Evolutionary conservation across 2,113 vertebrate genomes (phyloP).

Genomic region (Sylvicapra grimmia): DNA sequence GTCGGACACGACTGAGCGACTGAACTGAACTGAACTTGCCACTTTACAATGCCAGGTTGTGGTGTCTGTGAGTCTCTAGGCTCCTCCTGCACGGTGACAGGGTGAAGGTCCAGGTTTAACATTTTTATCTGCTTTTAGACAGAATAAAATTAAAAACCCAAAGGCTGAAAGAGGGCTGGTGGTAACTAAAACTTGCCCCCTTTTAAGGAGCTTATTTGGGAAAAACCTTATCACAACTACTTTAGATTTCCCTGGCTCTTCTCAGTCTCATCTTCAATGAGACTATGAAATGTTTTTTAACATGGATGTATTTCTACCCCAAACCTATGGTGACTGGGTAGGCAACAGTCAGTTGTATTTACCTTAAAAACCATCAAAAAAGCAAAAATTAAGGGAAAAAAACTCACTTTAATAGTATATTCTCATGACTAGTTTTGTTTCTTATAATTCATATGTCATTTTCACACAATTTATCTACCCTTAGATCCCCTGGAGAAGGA

Average conservation of each 20-base stretch:
- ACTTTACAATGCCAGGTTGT: neutral
- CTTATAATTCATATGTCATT: neutral
- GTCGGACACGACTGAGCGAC: too few relatives aligned
- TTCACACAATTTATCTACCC: neutral
- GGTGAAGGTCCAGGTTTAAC: neutral
- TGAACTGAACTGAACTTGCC: neutral
- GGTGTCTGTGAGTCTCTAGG: neutral
- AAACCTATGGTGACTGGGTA: neutral
- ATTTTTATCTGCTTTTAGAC: neutral
- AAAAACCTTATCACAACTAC: neutral
- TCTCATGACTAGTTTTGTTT: neutral
- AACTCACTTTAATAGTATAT: neutral
- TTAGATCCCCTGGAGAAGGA: too few relatives aligned
- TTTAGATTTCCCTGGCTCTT: neutral
- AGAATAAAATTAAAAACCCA: neutral
- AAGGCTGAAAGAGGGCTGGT: neutral
- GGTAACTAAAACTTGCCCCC: neutral
- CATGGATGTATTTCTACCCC: neutral
- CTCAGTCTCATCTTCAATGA: neutral
- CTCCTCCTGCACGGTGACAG: neutral
- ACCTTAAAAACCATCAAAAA: neutral
- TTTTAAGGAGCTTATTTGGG: neutral
- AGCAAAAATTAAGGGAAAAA: neutral
- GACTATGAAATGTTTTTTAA: neutral
- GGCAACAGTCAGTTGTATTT: neutral